A percentile compares a stretch with the other conserved stretches of the same genome.
These are phyloP conservation scores for Capromys pilorides DNA, from an alignment of 2,797 vertebrate genomes.

Conservation along the genomic window DNA sequence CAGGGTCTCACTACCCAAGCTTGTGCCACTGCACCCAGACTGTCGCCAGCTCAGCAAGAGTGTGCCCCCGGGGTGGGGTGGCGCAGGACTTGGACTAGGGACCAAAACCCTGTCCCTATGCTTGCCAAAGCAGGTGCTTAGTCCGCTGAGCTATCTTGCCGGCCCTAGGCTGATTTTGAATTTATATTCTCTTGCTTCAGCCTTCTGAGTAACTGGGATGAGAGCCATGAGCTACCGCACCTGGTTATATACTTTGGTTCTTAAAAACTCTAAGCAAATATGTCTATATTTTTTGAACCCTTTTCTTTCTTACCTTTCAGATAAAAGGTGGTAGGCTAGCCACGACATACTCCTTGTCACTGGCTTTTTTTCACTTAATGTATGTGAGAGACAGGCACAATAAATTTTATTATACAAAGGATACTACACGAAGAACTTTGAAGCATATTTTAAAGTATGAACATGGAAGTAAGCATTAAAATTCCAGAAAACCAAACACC, in stretches of 20 bases:
- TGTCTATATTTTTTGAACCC: background rate
- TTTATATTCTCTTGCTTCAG: background rate
- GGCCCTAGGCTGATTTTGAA: background rate
- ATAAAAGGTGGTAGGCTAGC: background rate
- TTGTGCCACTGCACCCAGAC: too few relatives aligned
- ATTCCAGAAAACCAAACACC: conserved; percentile 24
- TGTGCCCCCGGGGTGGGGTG: too few relatives aligned
- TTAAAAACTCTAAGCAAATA: background rate
- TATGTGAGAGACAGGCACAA: background rate
- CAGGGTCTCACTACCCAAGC: too few relatives aligned
- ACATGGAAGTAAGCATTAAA: background rate
- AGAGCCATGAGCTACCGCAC: background rate
- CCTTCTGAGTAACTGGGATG: background rate
- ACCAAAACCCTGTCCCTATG: too few relatives aligned
- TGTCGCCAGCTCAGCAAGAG: too few relatives aligned
- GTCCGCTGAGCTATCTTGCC: too few relatives aligned
- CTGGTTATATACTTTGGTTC: background rate
- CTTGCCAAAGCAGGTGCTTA: too few relatives aligned
- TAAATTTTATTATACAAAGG: background rate
- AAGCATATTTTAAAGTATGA: background rate
- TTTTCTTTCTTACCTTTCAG: conserved; percentile 12
- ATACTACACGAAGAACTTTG: conserved; percentile 26
- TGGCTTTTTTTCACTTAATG: background rate
- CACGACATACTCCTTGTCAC: background rate
- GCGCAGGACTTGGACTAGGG: too few relatives aligned